These are phyloP conservation scores for Loripinus fragilis DNA, from an alignment of 2,888 invertebrate genomes.

Conservation along the genomic window DNA sequence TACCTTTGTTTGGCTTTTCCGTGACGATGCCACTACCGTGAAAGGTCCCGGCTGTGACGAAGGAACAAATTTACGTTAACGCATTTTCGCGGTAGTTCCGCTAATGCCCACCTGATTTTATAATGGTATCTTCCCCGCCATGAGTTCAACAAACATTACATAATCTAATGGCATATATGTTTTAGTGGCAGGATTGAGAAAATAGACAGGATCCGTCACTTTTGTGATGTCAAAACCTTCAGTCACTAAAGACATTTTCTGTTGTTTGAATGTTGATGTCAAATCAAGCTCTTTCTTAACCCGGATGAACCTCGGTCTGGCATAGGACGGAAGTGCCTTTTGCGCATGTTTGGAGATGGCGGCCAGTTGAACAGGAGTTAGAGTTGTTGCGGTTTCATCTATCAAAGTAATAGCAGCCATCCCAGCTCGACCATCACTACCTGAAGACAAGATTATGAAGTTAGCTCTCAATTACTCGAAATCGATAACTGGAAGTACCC, in stretches of 20 bases:
- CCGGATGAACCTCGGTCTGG: conserved; percentile 66
- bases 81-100: no score
- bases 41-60: no score
- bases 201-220: conserved; percentile 50
- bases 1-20: no score
- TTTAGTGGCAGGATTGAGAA: conserved; percentile 41
- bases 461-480: no score
- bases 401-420: conserved; percentile 74
- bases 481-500: no score
- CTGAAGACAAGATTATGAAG: no score
- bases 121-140: conserved; percentile 23
- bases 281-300: conserved; percentile 51
- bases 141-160: conserved; percentile 31
- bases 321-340: conserved; percentile 71
- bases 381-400: conserved; percentile 23
- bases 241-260: conserved; percentile 49
- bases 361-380: conserved; percentile 40
- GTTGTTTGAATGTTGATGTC: conserved; percentile 64
- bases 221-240: conserved; percentile 54
- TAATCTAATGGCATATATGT: conserved; percentile 43
- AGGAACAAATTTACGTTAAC: no score
- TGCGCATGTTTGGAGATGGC: conserved; percentile 62
- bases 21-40: no score
- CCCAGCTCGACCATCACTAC: conserved; percentile 73
- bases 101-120: no score